Base-by-base conservation (phyloP, 2,113 vertebrate genomes). In the Galbula dea region DNA sequence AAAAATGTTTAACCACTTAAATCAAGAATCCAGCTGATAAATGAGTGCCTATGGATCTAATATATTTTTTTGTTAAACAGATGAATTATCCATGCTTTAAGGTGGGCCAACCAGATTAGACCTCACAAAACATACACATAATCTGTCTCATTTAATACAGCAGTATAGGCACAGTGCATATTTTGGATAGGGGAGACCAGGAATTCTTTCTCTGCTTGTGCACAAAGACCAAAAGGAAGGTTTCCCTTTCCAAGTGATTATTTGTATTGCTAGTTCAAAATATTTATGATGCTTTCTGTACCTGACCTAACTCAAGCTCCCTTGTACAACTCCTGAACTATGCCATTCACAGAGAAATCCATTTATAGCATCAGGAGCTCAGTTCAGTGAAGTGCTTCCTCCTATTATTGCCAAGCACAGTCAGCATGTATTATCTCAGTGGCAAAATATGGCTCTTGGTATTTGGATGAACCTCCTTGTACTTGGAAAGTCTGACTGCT, bases 141-240 rank as follows among this genome's bases (percentile, higher is more conserved):
- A 30, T 37, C n/a, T 36, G 3, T 74, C 12, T 58, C 48, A 15
- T 58, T 82, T 72, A 68, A 69, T 7, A 12, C 12, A 65, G 13
- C 4, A 72, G 9, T 5, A 19, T 4, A 9, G 1, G 2, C 9
- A 19, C 34, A 24, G 57, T 65, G 14, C 4, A 1, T 72, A 45
- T 85, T 85, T 72, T 80, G 16, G 14, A 32, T 36, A 43, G 5
- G 6, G 11, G 15, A 77, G 29, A 59, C 5, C 12, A 49, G 3
- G 8, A 9, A 43, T 83, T 67, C 32, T 15, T 86, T 62, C 55
- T 74, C 37, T 81, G 8, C 18, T 81, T 54, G 7, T 67, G 15
- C 34, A 58, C 0, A 0, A 62, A 34, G 20, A 13, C 2, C 26
- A 45, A 49, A 62, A 79, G 10, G 21, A 83, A 80, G 15, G 11